Evolutionary conservation across 2,888 invertebrate species (phyloP).

Genomic region (Diarsia rubi): DNA sequence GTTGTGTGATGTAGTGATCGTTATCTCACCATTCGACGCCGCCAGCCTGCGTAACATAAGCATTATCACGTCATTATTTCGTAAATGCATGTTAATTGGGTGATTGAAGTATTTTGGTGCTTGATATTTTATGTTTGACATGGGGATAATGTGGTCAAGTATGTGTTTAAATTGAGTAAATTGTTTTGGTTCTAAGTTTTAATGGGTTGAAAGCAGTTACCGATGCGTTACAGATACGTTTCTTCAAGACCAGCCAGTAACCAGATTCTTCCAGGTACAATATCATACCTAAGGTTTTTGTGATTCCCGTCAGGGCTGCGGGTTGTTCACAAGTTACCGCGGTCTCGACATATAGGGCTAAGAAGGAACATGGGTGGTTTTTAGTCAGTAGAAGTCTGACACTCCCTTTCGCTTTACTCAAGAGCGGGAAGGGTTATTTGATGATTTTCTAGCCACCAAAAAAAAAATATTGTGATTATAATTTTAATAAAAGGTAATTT

Average conservation of each 20-base stretch:
- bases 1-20: conserved; percentile 94
- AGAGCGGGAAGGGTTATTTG: too few relatives aligned
- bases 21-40: conserved; percentile 95
- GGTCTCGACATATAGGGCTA: too few relatives aligned
- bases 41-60: conserved; percentile 90
- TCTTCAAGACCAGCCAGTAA: not conserved
- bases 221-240: not conserved
- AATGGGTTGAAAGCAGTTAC: not conserved
- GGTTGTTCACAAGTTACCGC: too few relatives aligned
- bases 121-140: conserved; percentile 16
- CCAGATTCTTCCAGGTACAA: not conserved
- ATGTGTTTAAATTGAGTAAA: conserved; percentile 19
- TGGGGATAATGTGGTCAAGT: conserved; percentile 17
- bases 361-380: too few relatives aligned
- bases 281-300: not conserved
- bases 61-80: conserved; percentile 60
- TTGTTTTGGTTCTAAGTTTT: conserved; percentile 7
- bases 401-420: too few relatives aligned
- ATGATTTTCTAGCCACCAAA: too few relatives aligned
- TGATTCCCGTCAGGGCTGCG: not conserved
- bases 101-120: conserved; percentile 31
- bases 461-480: not conserved
- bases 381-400: too few relatives aligned
- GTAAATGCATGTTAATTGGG: conserved; percentile 38
- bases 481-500: conserved; percentile 12